These are phyloP conservation scores for Lucilia sericata DNA, from an alignment of 1,140 invertebrate genomes.

Conservation along the genomic window DNA sequence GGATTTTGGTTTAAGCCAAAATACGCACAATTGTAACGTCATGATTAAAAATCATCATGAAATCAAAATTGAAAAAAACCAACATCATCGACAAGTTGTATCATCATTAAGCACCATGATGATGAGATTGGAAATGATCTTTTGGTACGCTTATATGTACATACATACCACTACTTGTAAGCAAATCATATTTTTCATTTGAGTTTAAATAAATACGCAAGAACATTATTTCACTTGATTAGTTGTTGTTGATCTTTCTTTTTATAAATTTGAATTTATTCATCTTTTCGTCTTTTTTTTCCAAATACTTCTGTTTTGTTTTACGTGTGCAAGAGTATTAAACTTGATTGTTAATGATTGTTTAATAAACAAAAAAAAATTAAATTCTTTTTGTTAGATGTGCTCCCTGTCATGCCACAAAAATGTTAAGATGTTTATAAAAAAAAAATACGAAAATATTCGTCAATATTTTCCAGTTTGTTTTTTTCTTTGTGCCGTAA, in stretches of 20 bases:
- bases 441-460: background rate
- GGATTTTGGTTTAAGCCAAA: background rate
- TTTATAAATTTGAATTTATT: background rate
- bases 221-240: background rate
- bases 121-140: background rate
- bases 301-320: background rate
- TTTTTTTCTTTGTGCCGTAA: background rate
- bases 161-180: background rate
- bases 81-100: background rate
- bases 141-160: background rate
- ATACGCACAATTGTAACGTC: background rate
- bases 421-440: conserved; percentile 3
- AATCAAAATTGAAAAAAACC: background rate
- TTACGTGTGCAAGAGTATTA: background rate
- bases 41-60: background rate
- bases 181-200: conserved; percentile 21
- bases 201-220: background rate
- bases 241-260: background rate
- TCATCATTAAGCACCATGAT: background rate
- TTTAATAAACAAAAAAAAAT: conserved; percentile 17
- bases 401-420: conserved; percentile 3
- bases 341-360: background rate
- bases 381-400: background rate
- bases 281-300: background rate
- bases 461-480: conserved; percentile 5